phyloP scores from a whole-genome alignment of 2,888 invertebrate genomes.

The Amblyjoppa fuscipennis region DNA sequence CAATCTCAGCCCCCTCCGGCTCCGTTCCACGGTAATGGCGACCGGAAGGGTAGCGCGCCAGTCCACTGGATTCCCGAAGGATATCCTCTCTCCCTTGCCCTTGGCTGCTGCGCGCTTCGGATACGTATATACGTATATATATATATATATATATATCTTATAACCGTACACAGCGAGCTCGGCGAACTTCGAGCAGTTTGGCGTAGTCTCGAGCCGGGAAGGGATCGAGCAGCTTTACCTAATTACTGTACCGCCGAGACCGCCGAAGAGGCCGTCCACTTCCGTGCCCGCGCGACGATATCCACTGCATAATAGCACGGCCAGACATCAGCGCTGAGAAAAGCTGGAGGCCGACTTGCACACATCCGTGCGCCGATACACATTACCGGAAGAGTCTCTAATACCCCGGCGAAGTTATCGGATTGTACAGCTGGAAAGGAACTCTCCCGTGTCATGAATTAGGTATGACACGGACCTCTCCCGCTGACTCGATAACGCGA shows the following conservation, averaged over 20 bases:
- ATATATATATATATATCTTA: conserved; percentile 12
- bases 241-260: conserved; percentile 40
- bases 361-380: background rate
- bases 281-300: background rate
- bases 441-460: conserved; percentile 75
- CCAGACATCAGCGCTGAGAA: background rate
- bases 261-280: background rate
- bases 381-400: background rate
- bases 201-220: conserved; percentile 26
- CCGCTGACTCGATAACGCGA: conserved; percentile 65
- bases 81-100: conserved; percentile 9
- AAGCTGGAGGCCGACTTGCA: background rate
- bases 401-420: conserved; percentile 54
- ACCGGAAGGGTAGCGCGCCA: conserved; percentile 28
- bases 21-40: conserved; percentile 26
- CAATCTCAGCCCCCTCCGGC: conserved; percentile 14
- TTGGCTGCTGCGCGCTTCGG: background rate
- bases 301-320: conserved; percentile 14
- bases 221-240: conserved; percentile 50
- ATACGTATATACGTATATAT: background rate
- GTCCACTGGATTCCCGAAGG: conserved; percentile 25
- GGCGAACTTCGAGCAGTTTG: conserved; percentile 50
- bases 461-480: conserved; percentile 76
- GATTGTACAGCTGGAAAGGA: conserved; percentile 71
- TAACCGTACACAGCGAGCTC: conserved; percentile 4